Evolutionary conservation across 2,113 vertebrate genomes (phyloP), one percentile per base, ranked within the genome.

Genomic region (Gallinago jamesoni): DNA sequence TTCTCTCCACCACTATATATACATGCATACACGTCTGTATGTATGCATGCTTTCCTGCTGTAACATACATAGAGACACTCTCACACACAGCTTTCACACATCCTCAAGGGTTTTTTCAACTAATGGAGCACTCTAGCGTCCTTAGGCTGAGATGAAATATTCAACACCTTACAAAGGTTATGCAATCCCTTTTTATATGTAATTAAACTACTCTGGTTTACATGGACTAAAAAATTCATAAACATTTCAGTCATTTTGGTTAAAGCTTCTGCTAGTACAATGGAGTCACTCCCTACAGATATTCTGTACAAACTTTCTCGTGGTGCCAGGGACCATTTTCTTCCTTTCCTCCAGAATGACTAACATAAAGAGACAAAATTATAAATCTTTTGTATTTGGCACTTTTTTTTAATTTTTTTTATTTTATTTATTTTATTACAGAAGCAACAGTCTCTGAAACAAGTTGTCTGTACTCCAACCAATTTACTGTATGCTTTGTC

Each of bases 61-160:
- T 82, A 63, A 85, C 43, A 43, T 48, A 68, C 22, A 21, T 5
- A 39, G 59, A 93, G 50, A 63, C 24, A 15, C 28, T 67, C 74
- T 77, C 33, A 82, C 33, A 67, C 23, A 89, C 73, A 33, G 25
- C 48, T 94, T 92, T 80, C 77, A 64, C 77, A 82, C 48, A 62
- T 73, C 53, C 91, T 93, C 93, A 87, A 79, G 91, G 77, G 94
- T 53, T 95, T 96, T 89, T 94, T 94, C 57, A 93, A 64, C 95
- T 96, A 94, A 96, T 96, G 91, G 91, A 97, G 74, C 74, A 87
- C 66, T 86, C 91, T 82, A 39, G 57, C 77, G 69, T 95, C 60
- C 86, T 96, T 90, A 87, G 78, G 82, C 90, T 48, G 67, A 86
- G 52, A 96, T 97, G 53, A 97, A 97, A 97, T 95, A 97, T 97